phyloP scores from a whole-genome alignment of 1,140 invertebrate genomes.

The Uloborus diversus region DNA sequence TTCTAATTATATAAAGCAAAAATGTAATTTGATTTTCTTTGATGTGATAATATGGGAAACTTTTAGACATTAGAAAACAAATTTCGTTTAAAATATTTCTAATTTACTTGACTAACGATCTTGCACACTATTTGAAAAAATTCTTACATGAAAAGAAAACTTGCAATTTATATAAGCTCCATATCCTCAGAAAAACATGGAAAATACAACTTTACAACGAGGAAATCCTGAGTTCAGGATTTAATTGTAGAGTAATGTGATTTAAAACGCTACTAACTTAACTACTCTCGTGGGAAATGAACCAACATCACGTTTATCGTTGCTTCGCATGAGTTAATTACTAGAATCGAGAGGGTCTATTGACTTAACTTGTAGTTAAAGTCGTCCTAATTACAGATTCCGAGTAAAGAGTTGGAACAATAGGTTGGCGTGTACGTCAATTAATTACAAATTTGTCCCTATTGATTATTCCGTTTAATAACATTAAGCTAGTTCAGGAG shows the following conservation, averaged over 20 bases:
- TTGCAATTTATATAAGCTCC: too few species aligned
- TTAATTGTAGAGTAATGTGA: conserved; percentile 12
- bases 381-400: conserved; percentile 32
- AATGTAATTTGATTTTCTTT: too few species aligned
- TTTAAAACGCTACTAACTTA: conserved; percentile 37
- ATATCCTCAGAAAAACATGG: too few species aligned
- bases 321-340: conserved; percentile 9
- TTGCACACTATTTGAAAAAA: too few species aligned
- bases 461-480: conserved; percentile 1
- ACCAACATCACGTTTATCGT: neutral
- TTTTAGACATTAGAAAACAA: too few species aligned
- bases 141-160: too few species aligned
- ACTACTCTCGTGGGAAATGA: conserved; percentile 1
- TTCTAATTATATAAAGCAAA: too few species aligned
- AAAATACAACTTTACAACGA: too few species aligned
- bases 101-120: too few species aligned
- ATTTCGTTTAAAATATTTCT: too few species aligned
- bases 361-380: neutral
- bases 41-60: too few species aligned
- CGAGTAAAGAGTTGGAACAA: conserved; percentile 4
- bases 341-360: neutral
- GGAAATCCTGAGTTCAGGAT: too few species aligned
- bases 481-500: neutral
- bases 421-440: neutral
- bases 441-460: conserved; percentile 27